A percentile compares a stretch with the other conserved stretches of the same genome.
Evolutionary conservation across 2,888 invertebrate genomes (phyloP).

Genomic region (Anoncus sp.): DNA sequence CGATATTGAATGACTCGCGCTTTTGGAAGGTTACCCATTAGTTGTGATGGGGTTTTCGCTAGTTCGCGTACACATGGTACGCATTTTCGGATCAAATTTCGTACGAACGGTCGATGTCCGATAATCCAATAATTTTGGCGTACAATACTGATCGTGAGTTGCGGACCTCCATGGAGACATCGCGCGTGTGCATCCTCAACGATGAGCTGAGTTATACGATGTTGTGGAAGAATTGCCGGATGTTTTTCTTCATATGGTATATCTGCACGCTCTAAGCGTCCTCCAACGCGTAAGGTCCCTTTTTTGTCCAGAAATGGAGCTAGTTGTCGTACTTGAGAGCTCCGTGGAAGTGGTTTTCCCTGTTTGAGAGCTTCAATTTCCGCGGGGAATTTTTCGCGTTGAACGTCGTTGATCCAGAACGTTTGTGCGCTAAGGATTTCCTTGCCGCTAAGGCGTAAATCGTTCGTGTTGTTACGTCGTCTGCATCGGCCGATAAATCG

Average conservation of each 20-base stretch:
- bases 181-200: constrained; percentile 60
- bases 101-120: constrained; percentile 65
- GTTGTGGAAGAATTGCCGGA: constrained; percentile 47
- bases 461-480: not conserved
- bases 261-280: constrained; percentile 33
- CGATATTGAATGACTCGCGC: constrained; percentile 68
- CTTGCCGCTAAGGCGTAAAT: not conserved
- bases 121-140: constrained; percentile 73
- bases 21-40: constrained; percentile 76
- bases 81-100: constrained; percentile 69
- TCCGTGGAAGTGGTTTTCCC: not conserved
- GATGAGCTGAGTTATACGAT: constrained; percentile 39
- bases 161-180: constrained; percentile 67
- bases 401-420: constrained; percentile 16
- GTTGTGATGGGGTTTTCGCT: constrained; percentile 61
- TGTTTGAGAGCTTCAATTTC: not conserved
- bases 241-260: constrained; percentile 39
- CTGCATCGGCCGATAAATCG: constrained; percentile 3
- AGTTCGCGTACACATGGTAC: constrained; percentile 70
- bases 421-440: constrained; percentile 9
- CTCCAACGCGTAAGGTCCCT: constrained; percentile 43
- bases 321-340: not conserved
- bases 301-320: constrained; percentile 47
- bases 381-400: not conserved
- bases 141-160: constrained; percentile 59